These are phyloP conservation scores for Puma concolor DNA, from an alignment of 2,113 vertebrate genomes.

Conservation along the genomic window DNA sequence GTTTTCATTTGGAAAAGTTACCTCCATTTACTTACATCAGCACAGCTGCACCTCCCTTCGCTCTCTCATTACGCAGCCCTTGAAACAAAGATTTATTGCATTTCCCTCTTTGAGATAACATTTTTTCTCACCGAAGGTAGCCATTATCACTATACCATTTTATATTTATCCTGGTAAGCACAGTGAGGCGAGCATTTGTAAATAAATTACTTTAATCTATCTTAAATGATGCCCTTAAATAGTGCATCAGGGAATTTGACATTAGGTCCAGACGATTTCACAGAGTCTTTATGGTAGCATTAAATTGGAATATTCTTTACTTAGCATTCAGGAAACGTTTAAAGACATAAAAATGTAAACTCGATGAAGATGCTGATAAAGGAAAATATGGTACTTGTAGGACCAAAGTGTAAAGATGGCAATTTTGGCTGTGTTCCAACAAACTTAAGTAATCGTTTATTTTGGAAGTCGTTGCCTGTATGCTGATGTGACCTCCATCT, in stretches of 20 bases:
- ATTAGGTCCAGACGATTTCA: conserved; percentile 72
- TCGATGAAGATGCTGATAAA: conserved; percentile 34
- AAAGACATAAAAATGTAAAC: conserved; percentile 67
- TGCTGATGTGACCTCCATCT: neutral
- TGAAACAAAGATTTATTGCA: conserved; percentile 85
- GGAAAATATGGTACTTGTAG: conserved; percentile 51
- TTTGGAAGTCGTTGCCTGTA: neutral
- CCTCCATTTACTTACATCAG: conserved; percentile 76
- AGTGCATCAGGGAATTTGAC: conserved; percentile 78
- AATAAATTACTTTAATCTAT: conserved; percentile 84
- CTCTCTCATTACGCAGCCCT: conserved; percentile 68
- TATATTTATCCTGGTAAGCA: conserved; percentile 83
- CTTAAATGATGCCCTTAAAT: conserved; percentile 81
- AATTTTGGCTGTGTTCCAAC: neutral
- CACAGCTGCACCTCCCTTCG: conserved; percentile 77
- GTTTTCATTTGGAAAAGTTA: conserved; percentile 84
- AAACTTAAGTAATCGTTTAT: conserved; percentile 2
- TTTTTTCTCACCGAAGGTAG: conserved; percentile 83
- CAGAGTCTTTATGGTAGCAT: conserved; percentile 77
- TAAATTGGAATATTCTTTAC: conserved; percentile 62
- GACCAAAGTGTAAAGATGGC: conserved; percentile 25
- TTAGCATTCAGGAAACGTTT: conserved; percentile 50
- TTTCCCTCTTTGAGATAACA: conserved; percentile 84
- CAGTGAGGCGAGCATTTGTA: conserved; percentile 81
- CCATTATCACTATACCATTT: conserved; percentile 81